Percentiles rank a stretch among this genome's conserved stretches.
phyloP scores from a whole-genome alignment of 2,888 invertebrate species.

The Rhorus exstirpatorius region DNA sequence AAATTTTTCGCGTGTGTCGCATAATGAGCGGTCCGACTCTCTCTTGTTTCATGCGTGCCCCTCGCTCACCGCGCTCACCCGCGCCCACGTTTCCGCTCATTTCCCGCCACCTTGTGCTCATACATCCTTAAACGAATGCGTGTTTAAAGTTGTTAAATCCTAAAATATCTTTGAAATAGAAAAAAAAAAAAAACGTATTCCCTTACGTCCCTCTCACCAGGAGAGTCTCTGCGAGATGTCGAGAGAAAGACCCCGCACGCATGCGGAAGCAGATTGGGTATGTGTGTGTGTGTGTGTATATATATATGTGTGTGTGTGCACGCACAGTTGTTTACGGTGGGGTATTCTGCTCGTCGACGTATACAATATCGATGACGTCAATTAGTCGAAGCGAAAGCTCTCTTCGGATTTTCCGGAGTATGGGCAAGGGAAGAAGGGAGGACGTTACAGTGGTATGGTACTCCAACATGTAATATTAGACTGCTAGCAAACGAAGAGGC shows the following conservation, averaged over 20 bases:
- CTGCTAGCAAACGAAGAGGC: conserved; percentile 26
- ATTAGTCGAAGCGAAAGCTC: conserved; percentile 84
- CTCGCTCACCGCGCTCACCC: too few species aligned
- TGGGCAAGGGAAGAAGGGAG: conserved; percentile 21
- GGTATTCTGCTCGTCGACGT: conserved; percentile 85
- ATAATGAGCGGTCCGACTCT: too few species aligned
- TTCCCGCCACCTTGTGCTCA: too few species aligned
- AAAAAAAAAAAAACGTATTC: conserved; percentile 8
- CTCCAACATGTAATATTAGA: conserved; percentile 9
- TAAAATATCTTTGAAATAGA: background rate
- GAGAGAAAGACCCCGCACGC: background rate
- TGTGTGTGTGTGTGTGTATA: too few species aligned
- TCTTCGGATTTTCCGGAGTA: conserved; percentile 55
- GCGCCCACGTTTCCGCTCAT: too few species aligned
- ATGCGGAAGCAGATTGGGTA: conserved; percentile 58
- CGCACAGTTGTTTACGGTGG: conserved; percentile 84
- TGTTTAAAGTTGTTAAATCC: too few species aligned
- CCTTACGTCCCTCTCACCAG: background rate
- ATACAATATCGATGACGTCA: conserved; percentile 86
- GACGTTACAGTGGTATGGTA: conserved; percentile 46
- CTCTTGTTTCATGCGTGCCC: too few species aligned
- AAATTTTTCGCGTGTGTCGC: too few species aligned
- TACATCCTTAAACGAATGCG: too few species aligned
- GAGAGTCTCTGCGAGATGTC: background rate
- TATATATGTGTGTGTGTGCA: conserved; percentile 69